Evolutionary conservation across 2,888 invertebrate genomes (phyloP).

Genomic region (Xylophagus ater): DNA sequence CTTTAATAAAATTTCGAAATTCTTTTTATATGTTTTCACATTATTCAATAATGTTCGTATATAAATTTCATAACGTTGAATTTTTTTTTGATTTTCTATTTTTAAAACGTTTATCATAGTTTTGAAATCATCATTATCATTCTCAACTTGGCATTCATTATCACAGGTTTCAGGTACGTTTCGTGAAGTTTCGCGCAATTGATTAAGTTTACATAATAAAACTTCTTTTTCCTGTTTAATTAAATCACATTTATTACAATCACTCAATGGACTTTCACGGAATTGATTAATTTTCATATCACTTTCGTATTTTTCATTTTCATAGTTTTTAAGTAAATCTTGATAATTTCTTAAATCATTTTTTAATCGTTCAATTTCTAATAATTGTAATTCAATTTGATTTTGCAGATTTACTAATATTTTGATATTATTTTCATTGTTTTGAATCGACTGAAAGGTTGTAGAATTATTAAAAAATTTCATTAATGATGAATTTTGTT

Average conservation of each 20-base stretch:
- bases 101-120: conserved; percentile 21
- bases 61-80: conserved; percentile 25
- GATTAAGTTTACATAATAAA: not conserved
- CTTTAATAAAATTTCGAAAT: conserved; percentile 19
- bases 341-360: not conserved
- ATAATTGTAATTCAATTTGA: too few relatives aligned
- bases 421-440: too few relatives aligned
- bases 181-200: conserved; percentile 11
- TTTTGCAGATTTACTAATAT: too few relatives aligned
- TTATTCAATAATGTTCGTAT: conserved; percentile 23
- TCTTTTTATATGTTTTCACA: conserved; percentile 23
- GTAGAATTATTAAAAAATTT: too few relatives aligned
- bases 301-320: too few relatives aligned
- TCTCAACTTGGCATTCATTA: conserved; percentile 2
- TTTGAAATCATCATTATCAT: not conserved
- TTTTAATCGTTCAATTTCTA: not conserved
- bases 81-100: conserved; percentile 25
- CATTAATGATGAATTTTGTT: too few relatives aligned
- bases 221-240: not conserved
- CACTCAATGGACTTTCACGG: not conserved
- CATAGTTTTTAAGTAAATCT: not conserved
- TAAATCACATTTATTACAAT: not conserved
- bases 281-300: not conserved
- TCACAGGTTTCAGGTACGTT: conserved; percentile 13
- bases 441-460: too few relatives aligned